These are phyloP conservation scores for Clinocottus analis DNA, from an alignment of 2,113 vertebrate genomes.

Conservation along the genomic window DNA sequence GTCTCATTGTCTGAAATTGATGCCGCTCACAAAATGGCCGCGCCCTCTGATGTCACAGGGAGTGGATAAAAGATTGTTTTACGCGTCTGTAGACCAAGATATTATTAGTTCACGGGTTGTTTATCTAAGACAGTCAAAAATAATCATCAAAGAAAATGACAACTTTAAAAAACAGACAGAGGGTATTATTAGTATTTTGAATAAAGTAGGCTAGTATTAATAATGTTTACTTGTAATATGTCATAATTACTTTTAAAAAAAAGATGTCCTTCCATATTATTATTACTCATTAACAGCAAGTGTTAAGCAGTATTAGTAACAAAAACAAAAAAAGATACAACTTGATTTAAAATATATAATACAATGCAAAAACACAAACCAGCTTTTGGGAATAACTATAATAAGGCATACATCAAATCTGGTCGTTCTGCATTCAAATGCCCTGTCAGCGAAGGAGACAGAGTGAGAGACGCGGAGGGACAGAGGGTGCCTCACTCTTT, in stretches of 20 bases:
- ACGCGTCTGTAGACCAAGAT: neutral
- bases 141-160: neutral
- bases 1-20: neutral
- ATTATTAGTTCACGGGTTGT: too few species aligned
- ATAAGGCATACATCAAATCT: neutral
- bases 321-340: neutral
- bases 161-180: neutral
- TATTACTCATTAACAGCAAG: neutral
- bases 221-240: neutral
- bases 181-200: neutral
- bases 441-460: too few species aligned
- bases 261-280: neutral
- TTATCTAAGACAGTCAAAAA: neutral
- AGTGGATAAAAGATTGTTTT: slow-evolving; percentile 2
- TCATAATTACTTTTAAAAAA: neutral
- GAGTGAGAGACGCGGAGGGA: too few species aligned
- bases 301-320: neutral
- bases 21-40: slow-evolving; percentile 71
- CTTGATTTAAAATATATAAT: neutral
- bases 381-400: neutral
- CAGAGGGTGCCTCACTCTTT: too few species aligned
- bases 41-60: slow-evolving; percentile 69
- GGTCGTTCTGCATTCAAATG: neutral
- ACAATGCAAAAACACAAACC: neutral
- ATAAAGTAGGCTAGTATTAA: neutral